phyloP scores from a whole-genome alignment of 1,140 invertebrate genomes.

The Drosophila kikkawai region DNA sequence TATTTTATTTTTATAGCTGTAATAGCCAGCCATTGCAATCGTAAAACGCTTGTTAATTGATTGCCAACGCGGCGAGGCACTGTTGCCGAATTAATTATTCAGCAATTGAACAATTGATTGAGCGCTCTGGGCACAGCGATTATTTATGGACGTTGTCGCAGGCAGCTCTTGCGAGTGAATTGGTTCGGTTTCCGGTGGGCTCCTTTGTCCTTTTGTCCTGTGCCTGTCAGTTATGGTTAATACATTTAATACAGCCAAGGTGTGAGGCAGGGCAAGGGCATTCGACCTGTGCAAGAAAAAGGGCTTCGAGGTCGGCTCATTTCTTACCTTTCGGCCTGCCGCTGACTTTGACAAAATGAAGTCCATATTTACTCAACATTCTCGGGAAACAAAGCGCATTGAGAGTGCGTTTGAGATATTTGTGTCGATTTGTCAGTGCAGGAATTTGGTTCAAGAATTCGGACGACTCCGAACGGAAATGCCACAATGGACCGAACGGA shows the following conservation, averaged over 20 bases:
- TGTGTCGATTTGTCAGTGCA: conserved; percentile 54
- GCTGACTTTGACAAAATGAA: conserved; percentile 73
- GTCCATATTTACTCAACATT: conserved; percentile 49
- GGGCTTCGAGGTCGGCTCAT: conserved; percentile 5
- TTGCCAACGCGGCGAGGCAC: conserved; percentile 6
- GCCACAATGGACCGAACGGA: conserved; percentile 18
- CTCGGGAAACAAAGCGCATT: conserved; percentile 46
- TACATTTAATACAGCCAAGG: conserved; percentile 4
- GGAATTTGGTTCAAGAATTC: conserved; percentile 22
- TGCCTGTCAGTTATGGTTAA: conserved; percentile 22
- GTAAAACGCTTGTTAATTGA: conserved; percentile 64
- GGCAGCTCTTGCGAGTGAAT: conserved; percentile 7
- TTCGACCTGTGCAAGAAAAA: conserved; percentile 13
- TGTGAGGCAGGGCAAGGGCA: conserved; percentile 1
- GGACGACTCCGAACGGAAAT: conserved; percentile 24
- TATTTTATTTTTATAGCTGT: conserved; percentile 30
- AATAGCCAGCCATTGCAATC: conserved; percentile 46
- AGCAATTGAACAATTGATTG: conserved; percentile 56
- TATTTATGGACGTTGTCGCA: conserved; percentile 42
- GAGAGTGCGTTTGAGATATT: conserved; percentile 44
- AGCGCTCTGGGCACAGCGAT: conserved; percentile 26
- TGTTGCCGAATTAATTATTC: conserved; percentile 57
- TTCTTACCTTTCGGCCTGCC: conserved; percentile 46
- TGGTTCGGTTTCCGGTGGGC: conserved; percentile 7
- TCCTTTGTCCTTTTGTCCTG: conserved; percentile 24